Evolutionary conservation across 1,140 invertebrate species (phyloP), one percentile per base, ranked within the genome.

Genomic region (Ganaspis sp.): DNA sequence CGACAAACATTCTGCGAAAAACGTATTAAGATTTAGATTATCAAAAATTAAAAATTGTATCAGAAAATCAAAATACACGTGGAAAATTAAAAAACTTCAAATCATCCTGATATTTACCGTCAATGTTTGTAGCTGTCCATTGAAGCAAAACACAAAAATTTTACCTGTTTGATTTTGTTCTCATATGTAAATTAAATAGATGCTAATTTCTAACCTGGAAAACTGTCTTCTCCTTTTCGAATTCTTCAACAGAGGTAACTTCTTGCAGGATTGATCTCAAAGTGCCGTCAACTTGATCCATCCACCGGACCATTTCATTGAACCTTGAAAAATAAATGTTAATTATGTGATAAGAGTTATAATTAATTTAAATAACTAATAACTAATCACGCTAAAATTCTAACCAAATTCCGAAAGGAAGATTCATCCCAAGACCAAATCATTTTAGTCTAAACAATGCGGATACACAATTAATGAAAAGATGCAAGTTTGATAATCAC

Each of bases 231-330:
- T 98, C 94, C 76, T 94, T 93, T 87, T 98, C 97, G 88, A 98
- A 99, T 81, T 98, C 96, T 82, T 97, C 96, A 83, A 95, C 93
- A 1, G 95, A 95, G 71, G 95, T 94, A 4, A 97, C 94, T 89
- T 98, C 96, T 75, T 95, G 93, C 5, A 97, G 93, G 79, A 98
- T 95, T 72, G 95, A 95, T 84, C 95, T 94, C 76, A 98, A 92
- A 29, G 95, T 95, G 72, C 92, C 92, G 85, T 98, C 97, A 0
- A 99, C 96, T 64, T 94, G 93, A 85, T 97, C 94, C 96, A 98
- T 98, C 97, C 97, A 99, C 49, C 92, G 89, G n/a, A 94, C 94
- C 93, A 98, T 97, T 73, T 96, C 95, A 29, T 93, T 92, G 85
- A 97, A 97, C 82, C 94, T 95, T 79, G 19, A 80, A 76, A 79